phyloP scores from a whole-genome alignment of 2,888 invertebrate genomes.

The Polyommatus iphigenia region DNA sequence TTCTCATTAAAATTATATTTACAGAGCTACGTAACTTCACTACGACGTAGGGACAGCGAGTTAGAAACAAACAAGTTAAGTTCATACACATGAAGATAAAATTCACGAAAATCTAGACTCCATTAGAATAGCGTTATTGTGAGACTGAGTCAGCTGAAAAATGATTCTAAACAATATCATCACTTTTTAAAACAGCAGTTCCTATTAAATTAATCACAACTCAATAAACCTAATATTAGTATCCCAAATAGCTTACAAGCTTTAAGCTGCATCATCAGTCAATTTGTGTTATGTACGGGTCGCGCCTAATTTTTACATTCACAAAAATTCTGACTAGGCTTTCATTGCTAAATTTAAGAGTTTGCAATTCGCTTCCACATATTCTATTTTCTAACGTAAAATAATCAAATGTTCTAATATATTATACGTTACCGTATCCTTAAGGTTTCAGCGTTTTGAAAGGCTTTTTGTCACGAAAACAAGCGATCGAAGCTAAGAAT shows the following conservation, averaged over 20 bases:
- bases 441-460: neutral
- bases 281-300: neutral
- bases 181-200: neutral
- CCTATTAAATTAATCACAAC: neutral
- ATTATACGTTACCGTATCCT: neutral
- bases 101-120: neutral
- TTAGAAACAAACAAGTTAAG: neutral
- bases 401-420: neutral
- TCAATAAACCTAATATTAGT: neutral
- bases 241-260: neutral
- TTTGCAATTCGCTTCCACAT: neutral
- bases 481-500: neutral
- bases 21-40: constrained; percentile 27
- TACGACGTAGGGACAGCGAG: constrained; percentile 15
- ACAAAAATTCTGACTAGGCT: neutral
- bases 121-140: neutral
- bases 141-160: neutral
- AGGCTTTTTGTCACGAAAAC: neutral
- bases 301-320: neutral
- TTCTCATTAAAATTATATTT: constrained; percentile 32
- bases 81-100: neutral
- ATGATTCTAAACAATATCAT: neutral
- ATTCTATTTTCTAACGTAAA: neutral
- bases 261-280: neutral
- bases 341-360: neutral